Conservation (phyloP, 2,113 vertebrate genomes). For the Pomatorhinus ruficollis region DNA sequence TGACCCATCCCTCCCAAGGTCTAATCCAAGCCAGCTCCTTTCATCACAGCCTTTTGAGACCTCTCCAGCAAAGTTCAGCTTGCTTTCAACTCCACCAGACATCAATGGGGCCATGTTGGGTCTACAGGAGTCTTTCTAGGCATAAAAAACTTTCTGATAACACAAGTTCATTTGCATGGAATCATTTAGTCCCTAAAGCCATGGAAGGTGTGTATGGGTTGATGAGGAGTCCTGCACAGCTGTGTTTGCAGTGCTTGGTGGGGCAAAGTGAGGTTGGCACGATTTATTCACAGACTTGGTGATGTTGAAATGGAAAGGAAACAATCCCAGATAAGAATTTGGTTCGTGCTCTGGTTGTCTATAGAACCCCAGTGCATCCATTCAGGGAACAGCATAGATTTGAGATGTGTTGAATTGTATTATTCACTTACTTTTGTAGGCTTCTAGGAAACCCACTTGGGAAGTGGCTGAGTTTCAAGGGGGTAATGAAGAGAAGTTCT, state of each 20-base stretch:
- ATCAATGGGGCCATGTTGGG: neutral
- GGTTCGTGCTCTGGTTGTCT: neutral
- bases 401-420: neutral
- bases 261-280: neutral
- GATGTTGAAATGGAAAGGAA: neutral
- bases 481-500: neutral
- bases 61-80: neutral
- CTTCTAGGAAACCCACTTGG: neutral
- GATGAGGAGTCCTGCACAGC: neutral
- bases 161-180: neutral
- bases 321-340: neutral
- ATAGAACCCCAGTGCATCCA: accelerated
- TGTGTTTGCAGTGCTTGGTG: neutral
- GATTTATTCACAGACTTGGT: neutral
- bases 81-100: neutral
- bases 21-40: neutral
- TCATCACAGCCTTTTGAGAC: neutral
- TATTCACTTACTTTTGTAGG: neutral
- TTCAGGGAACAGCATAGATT: neutral
- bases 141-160: neutral
- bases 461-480: neutral
- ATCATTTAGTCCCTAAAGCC: neutral
- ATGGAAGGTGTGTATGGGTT: neutral
- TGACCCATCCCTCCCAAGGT: neutral
- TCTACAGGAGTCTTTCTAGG: neutral